Percentiles rank a stretch among this genome's conserved stretches.
Evolutionary conservation across 1,140 invertebrate species (phyloP).

Genomic region (Diachasmimorpha longicaudata): DNA sequence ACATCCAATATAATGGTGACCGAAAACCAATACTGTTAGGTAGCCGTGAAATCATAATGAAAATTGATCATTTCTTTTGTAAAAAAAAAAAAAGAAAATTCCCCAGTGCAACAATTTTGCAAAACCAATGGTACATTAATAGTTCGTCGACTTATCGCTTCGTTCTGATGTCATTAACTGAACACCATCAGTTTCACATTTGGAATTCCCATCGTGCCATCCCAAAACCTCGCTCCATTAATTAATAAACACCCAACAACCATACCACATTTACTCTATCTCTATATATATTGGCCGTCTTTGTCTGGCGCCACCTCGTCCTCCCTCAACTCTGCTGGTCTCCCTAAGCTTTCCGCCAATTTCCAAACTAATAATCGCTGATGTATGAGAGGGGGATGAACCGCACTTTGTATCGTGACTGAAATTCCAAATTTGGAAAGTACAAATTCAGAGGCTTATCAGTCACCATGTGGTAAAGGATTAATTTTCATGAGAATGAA

Average conservation of each 20-base stretch:
- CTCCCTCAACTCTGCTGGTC: not conserved
- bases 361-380: conserved; percentile 26
- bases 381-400: not conserved
- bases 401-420: conserved; percentile 8
- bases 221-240: conserved; percentile 29
- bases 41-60: not conserved
- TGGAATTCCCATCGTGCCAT: conserved; percentile 32
- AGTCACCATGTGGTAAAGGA: not conserved
- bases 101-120: not conserved
- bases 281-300: conserved; percentile 9
- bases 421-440: not conserved
- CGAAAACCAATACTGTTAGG: not conserved
- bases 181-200: not conserved
- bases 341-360: conserved; percentile 19
- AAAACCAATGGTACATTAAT: not conserved
- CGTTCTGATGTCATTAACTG: not conserved
- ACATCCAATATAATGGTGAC: not conserved
- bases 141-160: conserved; percentile 17
- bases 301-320: not conserved
- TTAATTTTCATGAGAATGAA: not conserved
- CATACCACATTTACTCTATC: not conserved
- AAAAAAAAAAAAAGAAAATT: not conserved
- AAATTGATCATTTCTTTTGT: not conserved
- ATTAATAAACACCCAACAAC: conserved; percentile 37
- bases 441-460: not conserved